phyloP scores from a whole-genome alignment of 2,888 invertebrate genomes.

The Tenthredo distinguenda region DNA sequence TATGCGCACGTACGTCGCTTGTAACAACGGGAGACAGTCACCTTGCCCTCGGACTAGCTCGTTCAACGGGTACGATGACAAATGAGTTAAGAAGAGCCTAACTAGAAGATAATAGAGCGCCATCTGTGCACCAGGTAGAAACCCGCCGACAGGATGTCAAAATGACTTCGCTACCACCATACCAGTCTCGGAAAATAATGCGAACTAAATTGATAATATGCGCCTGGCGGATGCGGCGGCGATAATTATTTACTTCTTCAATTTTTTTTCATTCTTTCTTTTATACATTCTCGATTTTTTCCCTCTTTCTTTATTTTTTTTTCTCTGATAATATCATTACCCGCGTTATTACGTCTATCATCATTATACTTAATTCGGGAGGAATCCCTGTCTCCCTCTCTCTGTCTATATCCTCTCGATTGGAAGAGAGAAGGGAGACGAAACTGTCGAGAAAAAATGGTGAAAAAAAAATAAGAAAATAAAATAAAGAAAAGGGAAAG shows the following conservation, averaged over 20 bases:
- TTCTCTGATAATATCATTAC: not conserved
- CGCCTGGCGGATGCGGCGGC: conserved; percentile 2
- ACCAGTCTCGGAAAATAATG: conserved; percentile 20
- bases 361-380: not conserved
- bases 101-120: conserved; percentile 46
- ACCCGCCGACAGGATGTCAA: conserved; percentile 47
- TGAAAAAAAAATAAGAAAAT: not conserved
- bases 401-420: not conserved
- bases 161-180: conserved; percentile 3
- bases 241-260: conserved; percentile 34
- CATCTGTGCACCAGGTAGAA: conserved; percentile 28
- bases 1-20: too few species aligned
- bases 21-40: too few species aligned
- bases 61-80: conserved; percentile 30
- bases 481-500: not conserved
- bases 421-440: not conserved
- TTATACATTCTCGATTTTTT: not conserved
- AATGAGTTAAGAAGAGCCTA: conserved; percentile 43
- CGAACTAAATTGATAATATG: conserved; percentile 49
- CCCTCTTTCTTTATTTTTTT: not conserved
- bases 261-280: not conserved
- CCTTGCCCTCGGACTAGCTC: too few species aligned
- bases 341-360: not conserved
- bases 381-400: not conserved
- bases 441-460: not conserved